Conservation (phyloP, 2,797 vertebrate species). For the Poliocrania exsul region DNA sequence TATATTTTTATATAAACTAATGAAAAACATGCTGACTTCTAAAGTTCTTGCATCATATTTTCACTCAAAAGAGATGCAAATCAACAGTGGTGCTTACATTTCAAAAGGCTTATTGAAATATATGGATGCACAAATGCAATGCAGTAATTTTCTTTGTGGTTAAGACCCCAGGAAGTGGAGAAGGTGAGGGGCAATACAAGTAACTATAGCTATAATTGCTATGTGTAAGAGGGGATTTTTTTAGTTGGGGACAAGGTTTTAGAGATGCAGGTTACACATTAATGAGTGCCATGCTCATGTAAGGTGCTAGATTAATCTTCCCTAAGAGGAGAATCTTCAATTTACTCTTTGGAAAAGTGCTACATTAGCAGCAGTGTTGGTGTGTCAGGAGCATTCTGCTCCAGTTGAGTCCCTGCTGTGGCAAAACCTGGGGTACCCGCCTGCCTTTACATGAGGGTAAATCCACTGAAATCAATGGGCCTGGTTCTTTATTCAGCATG, state of each 20-base stretch:
- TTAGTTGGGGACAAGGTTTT: background rate
- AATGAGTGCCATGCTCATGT: background rate
- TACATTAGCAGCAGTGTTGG: background rate
- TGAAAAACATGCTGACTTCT: background rate
- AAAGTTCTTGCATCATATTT: background rate
- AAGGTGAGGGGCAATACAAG: background rate
- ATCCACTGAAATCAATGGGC: background rate
- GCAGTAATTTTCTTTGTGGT: background rate
- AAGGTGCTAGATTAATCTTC: slow-evolving; percentile 13
- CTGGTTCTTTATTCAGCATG: background rate
- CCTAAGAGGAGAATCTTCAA: background rate
- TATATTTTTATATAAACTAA: background rate
- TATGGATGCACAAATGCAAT: background rate
- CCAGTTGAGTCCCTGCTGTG: background rate
- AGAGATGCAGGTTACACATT: background rate
- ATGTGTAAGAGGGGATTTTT: background rate
- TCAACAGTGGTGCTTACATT: background rate
- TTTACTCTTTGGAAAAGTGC: background rate
- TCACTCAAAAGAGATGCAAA: background rate
- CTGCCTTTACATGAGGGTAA: background rate
- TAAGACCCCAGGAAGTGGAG: background rate
- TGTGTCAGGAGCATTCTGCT: background rate
- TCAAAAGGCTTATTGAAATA: background rate
- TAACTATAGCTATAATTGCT: background rate
- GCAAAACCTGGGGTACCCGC: background rate